These are phyloP conservation scores for Typhlichthys eigenmanni DNA, from an alignment of 2,797 vertebrate species.

Conservation along the genomic window DNA sequence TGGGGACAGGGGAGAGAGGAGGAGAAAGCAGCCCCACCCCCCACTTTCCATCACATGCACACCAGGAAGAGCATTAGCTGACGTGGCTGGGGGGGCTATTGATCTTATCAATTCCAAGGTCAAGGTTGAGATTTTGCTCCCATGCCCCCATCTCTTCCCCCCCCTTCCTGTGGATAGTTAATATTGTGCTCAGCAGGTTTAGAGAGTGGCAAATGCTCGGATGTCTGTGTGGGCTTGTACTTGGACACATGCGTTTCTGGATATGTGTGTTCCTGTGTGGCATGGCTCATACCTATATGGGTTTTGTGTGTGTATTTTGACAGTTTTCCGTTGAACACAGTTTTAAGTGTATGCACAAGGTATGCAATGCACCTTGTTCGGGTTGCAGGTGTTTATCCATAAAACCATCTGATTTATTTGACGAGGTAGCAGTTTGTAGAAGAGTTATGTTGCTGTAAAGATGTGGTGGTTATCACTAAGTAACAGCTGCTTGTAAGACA, in stretches of 20 bases:
- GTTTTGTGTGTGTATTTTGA: too few relatives aligned
- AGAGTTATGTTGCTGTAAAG: too few relatives aligned
- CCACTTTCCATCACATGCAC: slow-evolving; percentile 9
- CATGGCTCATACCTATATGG: too few relatives aligned
- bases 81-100: background rate
- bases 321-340: background rate
- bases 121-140: slow-evolving; percentile 36
- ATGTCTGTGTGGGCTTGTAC: slow-evolving; percentile 42
- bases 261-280: background rate
- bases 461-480: too few relatives aligned
- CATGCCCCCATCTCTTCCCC: too few relatives aligned
- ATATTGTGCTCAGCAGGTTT: slow-evolving; percentile 72
- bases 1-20: background rate
- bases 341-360: slow-evolving; percentile 2
- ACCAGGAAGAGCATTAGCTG: slow-evolving; percentile 13
- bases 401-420: too few relatives aligned
- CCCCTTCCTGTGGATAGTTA: slow-evolving; percentile 55
- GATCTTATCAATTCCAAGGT: slow-evolving; percentile 20
- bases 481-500: too few relatives aligned
- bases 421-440: too few relatives aligned
- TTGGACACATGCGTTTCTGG: slow-evolving; percentile 11
- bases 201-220: slow-evolving; percentile 50
- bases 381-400: background rate
- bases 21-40: slow-evolving; percentile 23
- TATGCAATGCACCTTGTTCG: background rate